A percentile compares a stretch with the other conserved stretches of the same genome.
Evolutionary conservation across 2,888 invertebrate species (phyloP).

Genomic region (Hyppa rectilinea): DNA sequence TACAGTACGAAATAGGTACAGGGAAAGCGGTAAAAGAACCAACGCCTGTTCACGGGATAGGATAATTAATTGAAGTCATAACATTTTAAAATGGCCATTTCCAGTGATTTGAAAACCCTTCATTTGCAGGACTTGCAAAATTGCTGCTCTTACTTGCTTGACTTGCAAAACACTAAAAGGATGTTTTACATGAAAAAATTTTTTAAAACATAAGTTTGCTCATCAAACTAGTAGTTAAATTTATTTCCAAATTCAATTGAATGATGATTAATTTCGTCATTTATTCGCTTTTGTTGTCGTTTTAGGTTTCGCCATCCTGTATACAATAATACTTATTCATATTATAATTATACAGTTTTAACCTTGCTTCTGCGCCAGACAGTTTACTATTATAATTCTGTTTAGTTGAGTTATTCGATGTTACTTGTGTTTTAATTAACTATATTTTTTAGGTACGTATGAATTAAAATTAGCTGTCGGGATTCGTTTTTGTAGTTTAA

Average conservation of each 20-base stretch:
- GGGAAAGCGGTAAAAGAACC: neutral
- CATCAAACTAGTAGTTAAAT: neutral
- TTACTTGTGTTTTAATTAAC: constrained; percentile 21
- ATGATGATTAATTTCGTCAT: neutral
- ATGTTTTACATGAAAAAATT: neutral
- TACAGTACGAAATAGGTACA: neutral
- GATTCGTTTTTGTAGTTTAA: neutral
- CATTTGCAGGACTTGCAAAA: neutral
- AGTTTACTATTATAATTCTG: constrained; percentile 37
- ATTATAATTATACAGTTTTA: constrained; percentile 31
- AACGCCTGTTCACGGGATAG: neutral
- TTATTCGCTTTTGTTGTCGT: neutral
- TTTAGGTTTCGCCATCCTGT: neutral
- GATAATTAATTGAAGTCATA: too few relatives aligned
- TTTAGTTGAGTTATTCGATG: constrained; percentile 25
- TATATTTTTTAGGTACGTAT: constrained; percentile 18
- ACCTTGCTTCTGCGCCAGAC: constrained; percentile 45
- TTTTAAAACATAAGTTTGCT: neutral
- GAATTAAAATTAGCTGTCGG: constrained; percentile 8
- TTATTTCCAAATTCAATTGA: neutral
- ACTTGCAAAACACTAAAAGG: too few relatives aligned
- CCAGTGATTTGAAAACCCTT: neutral
- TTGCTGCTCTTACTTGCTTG: too few relatives aligned
- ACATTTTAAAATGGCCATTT: neutral
- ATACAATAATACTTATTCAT: constrained; percentile 5